Percentiles rank a stretch among this genome's conserved stretches.
Evolutionary conservation across 2,888 invertebrate genomes (phyloP).

Genomic region (Eupithecia vulgata): DNA sequence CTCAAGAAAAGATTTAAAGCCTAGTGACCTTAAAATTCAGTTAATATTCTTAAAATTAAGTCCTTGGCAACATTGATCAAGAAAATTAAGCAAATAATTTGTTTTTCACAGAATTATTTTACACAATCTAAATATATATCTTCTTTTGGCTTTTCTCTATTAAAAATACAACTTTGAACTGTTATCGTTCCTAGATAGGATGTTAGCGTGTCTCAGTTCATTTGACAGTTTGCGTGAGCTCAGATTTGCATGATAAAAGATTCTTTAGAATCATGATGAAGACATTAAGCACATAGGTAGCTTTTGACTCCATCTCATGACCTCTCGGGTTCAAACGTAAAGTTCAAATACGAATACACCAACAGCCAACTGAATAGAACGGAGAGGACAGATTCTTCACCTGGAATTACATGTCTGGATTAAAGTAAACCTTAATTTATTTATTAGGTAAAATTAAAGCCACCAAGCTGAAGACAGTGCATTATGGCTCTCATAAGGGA

Average conservation of each 20-base stretch:
- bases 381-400: too few relatives aligned
- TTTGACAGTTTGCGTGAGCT: neutral
- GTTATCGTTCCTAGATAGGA: neutral
- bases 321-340: neutral
- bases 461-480: too few relatives aligned
- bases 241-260: neutral
- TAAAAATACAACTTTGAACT: neutral
- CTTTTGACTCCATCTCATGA: neutral
- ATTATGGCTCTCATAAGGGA: too few relatives aligned
- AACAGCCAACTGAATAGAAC: too few relatives aligned
- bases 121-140: neutral
- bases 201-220: neutral
- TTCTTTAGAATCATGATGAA: constrained; percentile 2
- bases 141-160: neutral
- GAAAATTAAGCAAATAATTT: neutral
- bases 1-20: neutral
- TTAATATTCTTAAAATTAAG: neutral
- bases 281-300: neutral
- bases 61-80: neutral
- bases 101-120: neutral
- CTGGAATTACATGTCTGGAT: too few relatives aligned
- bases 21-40: neutral
- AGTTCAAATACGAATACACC: too few relatives aligned
- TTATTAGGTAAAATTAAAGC: too few relatives aligned
- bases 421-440: too few relatives aligned